Evolutionary conservation across 1,140 invertebrate genomes (phyloP).

Genomic region (Procambarus clarkii): DNA sequence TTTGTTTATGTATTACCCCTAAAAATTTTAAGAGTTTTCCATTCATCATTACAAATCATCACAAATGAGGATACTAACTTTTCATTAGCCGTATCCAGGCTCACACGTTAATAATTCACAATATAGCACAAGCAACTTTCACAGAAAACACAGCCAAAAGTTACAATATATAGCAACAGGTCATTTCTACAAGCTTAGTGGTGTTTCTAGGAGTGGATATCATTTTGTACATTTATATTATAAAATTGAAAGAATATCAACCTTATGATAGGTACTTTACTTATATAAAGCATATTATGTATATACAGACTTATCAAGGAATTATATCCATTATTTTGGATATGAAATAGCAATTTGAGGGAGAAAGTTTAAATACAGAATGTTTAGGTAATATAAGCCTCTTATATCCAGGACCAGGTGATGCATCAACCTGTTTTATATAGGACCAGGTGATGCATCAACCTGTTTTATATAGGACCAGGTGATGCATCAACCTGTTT

Average conservation of each 20-base stretch:
- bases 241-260: conserved; percentile 18
- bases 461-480: too few species aligned
- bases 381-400: background rate
- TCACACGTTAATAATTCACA: background rate
- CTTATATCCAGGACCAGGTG: background rate
- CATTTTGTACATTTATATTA: conserved; percentile 15
- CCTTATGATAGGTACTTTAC: background rate
- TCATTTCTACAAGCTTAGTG: background rate
- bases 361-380: background rate
- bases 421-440: background rate
- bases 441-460: background rate
- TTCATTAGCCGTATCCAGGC: too few species aligned
- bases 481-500: too few species aligned
- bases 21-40: too few species aligned
- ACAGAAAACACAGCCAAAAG: conserved; percentile 4
- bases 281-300: background rate
- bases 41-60: too few species aligned
- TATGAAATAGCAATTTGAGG: background rate
- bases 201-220: background rate
- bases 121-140: background rate
- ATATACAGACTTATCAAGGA: background rate
- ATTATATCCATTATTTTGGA: background rate
- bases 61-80: too few species aligned
- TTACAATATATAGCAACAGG: background rate
- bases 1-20: too few species aligned